Evolutionary conservation across 2,888 invertebrate species (phyloP).

Genomic region (Amiota mariae): DNA sequence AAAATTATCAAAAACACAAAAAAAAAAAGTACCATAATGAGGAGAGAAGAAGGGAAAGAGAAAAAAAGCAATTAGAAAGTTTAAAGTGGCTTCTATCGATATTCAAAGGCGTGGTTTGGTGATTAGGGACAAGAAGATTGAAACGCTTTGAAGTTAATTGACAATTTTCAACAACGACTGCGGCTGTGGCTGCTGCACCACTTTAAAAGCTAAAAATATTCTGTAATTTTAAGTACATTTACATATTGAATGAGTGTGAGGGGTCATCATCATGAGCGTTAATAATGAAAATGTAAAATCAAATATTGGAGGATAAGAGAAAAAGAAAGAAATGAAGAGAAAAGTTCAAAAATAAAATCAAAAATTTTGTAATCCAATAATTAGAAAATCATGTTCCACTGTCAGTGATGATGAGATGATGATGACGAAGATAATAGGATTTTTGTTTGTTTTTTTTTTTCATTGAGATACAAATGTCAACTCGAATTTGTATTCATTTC

Average conservation of each 20-base stretch:
- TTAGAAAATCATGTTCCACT: conserved; percentile 7
- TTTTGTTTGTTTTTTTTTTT: too few species aligned
- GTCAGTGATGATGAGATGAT: neutral
- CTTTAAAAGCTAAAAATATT: too few species aligned
- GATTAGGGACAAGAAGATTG: too few species aligned
- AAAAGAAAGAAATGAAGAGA: conserved; percentile 36
- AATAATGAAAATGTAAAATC: too few species aligned
- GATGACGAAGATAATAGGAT: too few species aligned
- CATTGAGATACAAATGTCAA: too few species aligned
- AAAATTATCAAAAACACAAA: conserved; percentile 54
- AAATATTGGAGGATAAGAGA: neutral
- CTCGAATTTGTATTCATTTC: too few species aligned
- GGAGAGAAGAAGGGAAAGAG: conserved; percentile 49
- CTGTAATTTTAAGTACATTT: too few species aligned
- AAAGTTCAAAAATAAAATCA: conserved; percentile 17
- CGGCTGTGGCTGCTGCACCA: too few species aligned
- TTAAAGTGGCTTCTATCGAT: conserved; percentile 54
- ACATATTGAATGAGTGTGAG: too few species aligned
- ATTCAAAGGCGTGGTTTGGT: too few species aligned
- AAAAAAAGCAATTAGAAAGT: conserved; percentile 64
- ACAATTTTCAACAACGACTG: conserved; percentile 33
- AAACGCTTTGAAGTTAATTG: conserved; percentile 58
- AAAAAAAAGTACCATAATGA: conserved; percentile 30
- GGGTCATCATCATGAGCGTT: too few species aligned
- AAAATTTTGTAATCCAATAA: conserved; percentile 13